phyloP scores from a whole-genome alignment of 2,888 invertebrate genomes.

The Ischnura elegans region DNA sequence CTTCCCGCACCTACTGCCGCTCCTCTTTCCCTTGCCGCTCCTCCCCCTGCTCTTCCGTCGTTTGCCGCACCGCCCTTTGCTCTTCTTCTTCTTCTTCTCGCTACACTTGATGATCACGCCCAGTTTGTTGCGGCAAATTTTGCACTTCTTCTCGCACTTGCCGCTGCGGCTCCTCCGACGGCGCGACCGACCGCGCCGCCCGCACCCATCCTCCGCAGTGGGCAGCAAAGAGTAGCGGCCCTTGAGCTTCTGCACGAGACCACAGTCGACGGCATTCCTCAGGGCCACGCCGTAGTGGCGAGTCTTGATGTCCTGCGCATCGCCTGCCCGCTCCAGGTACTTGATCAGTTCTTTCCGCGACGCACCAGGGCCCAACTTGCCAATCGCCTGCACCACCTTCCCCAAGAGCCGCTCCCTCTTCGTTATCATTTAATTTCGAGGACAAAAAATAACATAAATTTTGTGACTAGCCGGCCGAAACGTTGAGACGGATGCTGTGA shows the following conservation, averaged over 20 bases:
- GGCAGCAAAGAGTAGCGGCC: neutral
- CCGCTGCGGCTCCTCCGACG: neutral
- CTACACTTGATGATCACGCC: neutral
- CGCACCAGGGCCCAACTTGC: neutral
- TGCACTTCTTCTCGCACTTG: neutral
- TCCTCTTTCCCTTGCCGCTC: neutral
- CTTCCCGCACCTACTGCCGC: neutral
- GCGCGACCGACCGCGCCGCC: neutral
- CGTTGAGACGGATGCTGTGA: neutral
- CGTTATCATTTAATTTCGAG: neutral
- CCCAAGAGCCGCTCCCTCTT: neutral
- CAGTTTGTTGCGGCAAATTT: neutral
- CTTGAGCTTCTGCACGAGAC: neutral
- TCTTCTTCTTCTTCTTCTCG: neutral
- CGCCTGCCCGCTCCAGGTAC: neutral
- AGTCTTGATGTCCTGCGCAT: neutral
- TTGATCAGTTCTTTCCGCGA: neutral
- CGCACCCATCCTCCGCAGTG: neutral
- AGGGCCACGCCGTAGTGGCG: neutral
- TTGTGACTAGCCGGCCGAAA: neutral
- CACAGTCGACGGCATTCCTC: neutral
- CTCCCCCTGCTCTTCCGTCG: neutral
- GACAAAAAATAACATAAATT: neutral
- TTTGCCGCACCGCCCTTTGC: neutral
- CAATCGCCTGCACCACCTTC: neutral